A percentile compares a stretch with the other conserved stretches of the same genome.
phyloP scores from a whole-genome alignment of 2,113 vertebrate genomes.

The Amphilophus citrinellus region DNA sequence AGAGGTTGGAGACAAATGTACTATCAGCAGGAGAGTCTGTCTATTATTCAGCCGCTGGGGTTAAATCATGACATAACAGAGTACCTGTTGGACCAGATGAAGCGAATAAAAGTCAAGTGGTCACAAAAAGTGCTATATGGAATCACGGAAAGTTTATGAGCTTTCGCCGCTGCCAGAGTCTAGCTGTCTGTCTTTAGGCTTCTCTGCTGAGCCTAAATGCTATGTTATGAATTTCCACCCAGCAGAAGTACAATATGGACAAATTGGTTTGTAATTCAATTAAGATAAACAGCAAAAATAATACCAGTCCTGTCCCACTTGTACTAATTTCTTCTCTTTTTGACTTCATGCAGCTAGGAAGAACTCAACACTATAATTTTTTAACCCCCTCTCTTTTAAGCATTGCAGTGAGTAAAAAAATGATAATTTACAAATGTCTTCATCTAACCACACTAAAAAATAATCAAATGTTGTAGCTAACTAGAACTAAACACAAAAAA shows the following conservation, averaged over 20 bases:
- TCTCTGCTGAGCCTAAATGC: not conserved
- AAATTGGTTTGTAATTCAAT: not conserved
- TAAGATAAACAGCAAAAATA: not conserved
- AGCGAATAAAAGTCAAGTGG: slow-evolving; percentile 35
- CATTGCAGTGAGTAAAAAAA: not conserved
- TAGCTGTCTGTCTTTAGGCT: slow-evolving; percentile 15
- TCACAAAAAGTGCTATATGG: slow-evolving; percentile 40
- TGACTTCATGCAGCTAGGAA: slow-evolving; percentile 1
- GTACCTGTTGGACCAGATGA: slow-evolving; percentile 22
- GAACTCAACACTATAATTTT: not conserved
- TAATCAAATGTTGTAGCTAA: not conserved
- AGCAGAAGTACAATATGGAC: not conserved
- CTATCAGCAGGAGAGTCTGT: not conserved
- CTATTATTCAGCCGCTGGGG: slow-evolving; percentile 7
- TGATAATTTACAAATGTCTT: not conserved
- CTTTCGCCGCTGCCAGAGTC: not conserved
- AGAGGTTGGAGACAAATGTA: slow-evolving; percentile 7
- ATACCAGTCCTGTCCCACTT: not conserved
- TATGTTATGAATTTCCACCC: not conserved
- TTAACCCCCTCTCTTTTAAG: not conserved
- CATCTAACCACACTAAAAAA: not conserved
- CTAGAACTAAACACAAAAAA: not conserved
- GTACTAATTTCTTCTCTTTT: not conserved
- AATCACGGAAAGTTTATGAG: slow-evolving; percentile 18
- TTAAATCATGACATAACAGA: slow-evolving; percentile 17